phyloP scores from a whole-genome alignment of 2,888 invertebrate genomes.

The Capitulum mitella region DNA sequence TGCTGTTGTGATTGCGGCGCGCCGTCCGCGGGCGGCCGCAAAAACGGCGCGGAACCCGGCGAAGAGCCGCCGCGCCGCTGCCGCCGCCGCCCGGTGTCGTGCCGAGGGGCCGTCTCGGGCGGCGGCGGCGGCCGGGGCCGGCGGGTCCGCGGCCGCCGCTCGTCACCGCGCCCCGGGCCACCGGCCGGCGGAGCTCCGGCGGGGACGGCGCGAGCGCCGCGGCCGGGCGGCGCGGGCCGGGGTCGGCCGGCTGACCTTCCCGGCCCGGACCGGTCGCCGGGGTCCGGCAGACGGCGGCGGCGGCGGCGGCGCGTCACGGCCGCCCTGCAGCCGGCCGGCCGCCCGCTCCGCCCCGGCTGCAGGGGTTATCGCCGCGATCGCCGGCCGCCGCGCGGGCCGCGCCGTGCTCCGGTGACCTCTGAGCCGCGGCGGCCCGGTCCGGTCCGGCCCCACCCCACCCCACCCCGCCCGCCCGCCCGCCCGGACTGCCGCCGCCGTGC shows the following conservation, averaged over 20 bases:
- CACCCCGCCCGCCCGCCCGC: background rate
- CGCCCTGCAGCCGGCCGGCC: background rate
- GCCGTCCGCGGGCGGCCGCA: background rate
- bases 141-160: background rate
- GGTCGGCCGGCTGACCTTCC: background rate
- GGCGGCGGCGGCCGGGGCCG: background rate
- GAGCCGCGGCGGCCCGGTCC: too few relatives aligned
- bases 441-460: background rate
- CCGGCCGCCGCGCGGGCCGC: background rate
- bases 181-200: background rate
- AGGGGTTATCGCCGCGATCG: background rate
- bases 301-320: background rate
- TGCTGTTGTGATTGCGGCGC: conserved; percentile 1
- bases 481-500: background rate
- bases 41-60: background rate
- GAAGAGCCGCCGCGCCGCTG: background rate
- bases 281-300: background rate
- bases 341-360: background rate
- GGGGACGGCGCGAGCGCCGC: too few relatives aligned
- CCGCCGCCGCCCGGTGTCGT: background rate
- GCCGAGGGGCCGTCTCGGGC: background rate
- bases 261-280: background rate
- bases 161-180: too few relatives aligned
- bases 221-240: too few relatives aligned
- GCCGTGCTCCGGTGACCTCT: background rate